Percentiles rank a stretch among this genome's conserved stretches.
Evolutionary conservation across 2,888 invertebrate genomes (phyloP).

Genomic region (Drosophila histrio): DNA sequence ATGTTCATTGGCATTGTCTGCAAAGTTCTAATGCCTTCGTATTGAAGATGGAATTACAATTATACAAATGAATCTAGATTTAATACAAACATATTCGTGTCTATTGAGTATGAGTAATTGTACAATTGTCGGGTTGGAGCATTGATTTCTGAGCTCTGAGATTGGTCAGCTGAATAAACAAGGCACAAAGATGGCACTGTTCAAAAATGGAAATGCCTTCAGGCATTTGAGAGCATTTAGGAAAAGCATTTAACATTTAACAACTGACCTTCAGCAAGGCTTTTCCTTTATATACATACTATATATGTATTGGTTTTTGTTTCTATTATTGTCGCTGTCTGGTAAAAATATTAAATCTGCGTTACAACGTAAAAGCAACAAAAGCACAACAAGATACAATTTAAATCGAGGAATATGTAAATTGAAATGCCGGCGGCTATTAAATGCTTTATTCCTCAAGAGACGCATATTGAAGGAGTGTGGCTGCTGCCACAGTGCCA

Average conservation of each 20-base stretch:
- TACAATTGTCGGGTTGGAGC: neutral
- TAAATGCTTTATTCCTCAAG: conserved; percentile 36
- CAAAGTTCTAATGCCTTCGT: no score
- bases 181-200: conserved; percentile 2
- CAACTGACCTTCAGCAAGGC: conserved; percentile 46
- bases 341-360: conserved; percentile 37
- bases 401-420: conserved; percentile 62
- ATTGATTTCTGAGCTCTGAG: conserved; percentile 35
- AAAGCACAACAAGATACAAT: conserved; percentile 24
- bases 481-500: conserved; percentile 6
- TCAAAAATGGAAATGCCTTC: conserved; percentile 27
- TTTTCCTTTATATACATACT: no score
- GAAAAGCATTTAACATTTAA: conserved; percentile 46
- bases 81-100: neutral
- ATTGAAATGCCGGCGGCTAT: conserved; percentile 62
- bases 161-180: conserved; percentile 39
- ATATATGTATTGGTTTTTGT: conserved; percentile 25
- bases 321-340: conserved; percentile 6
- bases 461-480: conserved; percentile 2
- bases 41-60: conserved; percentile 1
- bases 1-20: no score
- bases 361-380: conserved; percentile 26
- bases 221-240: conserved; percentile 31
- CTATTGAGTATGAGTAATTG: neutral
- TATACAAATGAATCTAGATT: neutral